phyloP scores from a whole-genome alignment of 2,888 invertebrate genomes.

The Cheilosia impressa region DNA sequence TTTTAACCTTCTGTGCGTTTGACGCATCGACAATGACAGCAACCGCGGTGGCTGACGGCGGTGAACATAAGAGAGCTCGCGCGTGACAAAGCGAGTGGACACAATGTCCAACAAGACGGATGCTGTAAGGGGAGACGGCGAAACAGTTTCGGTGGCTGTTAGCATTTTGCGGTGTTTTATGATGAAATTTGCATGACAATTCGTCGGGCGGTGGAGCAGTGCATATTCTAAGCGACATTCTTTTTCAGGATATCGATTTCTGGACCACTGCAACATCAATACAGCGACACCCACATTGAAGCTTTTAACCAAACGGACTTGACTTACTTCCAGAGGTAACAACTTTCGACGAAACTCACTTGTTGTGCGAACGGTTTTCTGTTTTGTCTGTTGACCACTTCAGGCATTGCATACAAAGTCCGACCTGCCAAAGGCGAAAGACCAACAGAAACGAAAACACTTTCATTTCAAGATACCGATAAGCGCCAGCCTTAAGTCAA shows the following conservation, averaged over 20 bases:
- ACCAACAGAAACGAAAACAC: constrained; percentile 44
- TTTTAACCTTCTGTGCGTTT: constrained; percentile 44
- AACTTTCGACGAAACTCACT: constrained; percentile 54
- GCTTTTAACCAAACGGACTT: constrained; percentile 4
- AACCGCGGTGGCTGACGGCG: constrained; percentile 22
- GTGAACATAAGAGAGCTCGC: constrained; percentile 36
- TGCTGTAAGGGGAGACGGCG: no score
- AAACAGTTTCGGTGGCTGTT: background rate
- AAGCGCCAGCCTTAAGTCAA: constrained; percentile 44
- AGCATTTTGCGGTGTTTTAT: constrained; percentile 24
- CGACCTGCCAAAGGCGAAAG: constrained; percentile 3
- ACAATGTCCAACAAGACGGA: constrained; percentile 1
- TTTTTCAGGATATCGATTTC: no score
- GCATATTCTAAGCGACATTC: no score
- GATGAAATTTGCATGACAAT: constrained; percentile 6
- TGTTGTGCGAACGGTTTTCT: constrained; percentile 34
- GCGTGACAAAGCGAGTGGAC: constrained; percentile 42
- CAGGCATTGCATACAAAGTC: constrained; percentile 29
- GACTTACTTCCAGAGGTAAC: constrained; percentile 28
- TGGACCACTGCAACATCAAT: background rate
- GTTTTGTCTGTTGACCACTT: constrained; percentile 24
- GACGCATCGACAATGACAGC: constrained; percentile 24
- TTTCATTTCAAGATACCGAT: constrained; percentile 57
- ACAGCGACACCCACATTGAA: background rate
- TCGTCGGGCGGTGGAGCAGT: no score